Base-by-base conservation (phyloP, 2,888 invertebrate species). In the Dermolepida albohirtum region DNA sequence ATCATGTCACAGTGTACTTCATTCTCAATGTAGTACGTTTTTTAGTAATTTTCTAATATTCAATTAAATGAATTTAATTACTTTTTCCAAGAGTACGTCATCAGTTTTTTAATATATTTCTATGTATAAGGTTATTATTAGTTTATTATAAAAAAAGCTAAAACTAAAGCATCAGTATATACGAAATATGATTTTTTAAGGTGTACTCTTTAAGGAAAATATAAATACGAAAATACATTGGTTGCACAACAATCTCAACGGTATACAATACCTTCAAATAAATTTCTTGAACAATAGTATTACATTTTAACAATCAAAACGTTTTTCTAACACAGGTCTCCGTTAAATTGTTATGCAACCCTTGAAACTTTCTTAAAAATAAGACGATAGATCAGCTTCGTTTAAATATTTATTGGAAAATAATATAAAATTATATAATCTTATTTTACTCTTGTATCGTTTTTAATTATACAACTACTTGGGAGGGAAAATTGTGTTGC, bases 241-340 rank as follows among this genome's bases (percentile, higher is more conserved):
- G 64, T 68, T 68, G 68, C 68, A 68, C 68, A 63, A 68, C 68
- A 68, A 68, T 68, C 57, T 49, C 54, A 57, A 68, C 55, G 52
- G 64, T 47, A 43, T 50, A 57, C 41, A 64, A 49, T 64, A 49
- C 17, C 12, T 17, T 68, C 10, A 10, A 41, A 50, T 47, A 39
- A 16, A 40, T 49, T 17, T 54, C 22, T 27, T 39, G 39, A 41
- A 39, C 11, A 34, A 22, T 14, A 10, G n/a, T 51, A 29, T 34
- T 16, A 29, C 4, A n/a, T 49, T 22, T 17, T 49, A 52, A 47
- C n/a, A 29, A 43, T 17, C 29, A n/a, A 16, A 57, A 49, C 11
- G 34, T 7, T 40, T 8, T 12, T 43, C 41, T n/a, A 40, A 22
- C 43, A 50, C 68, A 68, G 68, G 68, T 68, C 68, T 68, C 68